Base-by-base conservation (phyloP, 2,113 vertebrate species). In the Oxyruncus cristatus region DNA sequence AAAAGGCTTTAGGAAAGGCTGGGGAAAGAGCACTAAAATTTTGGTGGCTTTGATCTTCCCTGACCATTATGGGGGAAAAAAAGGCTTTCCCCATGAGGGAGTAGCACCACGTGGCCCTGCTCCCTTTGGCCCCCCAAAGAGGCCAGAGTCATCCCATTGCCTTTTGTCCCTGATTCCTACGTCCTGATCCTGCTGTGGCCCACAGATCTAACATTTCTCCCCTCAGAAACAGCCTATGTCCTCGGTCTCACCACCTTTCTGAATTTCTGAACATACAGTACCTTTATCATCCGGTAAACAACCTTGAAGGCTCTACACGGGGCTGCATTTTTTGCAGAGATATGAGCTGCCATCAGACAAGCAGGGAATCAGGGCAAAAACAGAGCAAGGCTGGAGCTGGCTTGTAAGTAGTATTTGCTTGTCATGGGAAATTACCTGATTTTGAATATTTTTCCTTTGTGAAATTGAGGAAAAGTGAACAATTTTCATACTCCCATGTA, bases 381-480 rank as follows among this genome's bases (percentile, higher is more conserved):
- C 11, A 94, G 44, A 78, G 49, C 23, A 76, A n/a, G 23, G 17
- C 15, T 81, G 42, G 23, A 80, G 68, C 33, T 87, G 37, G 32
- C 50, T 77, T 84, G 47, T 59, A 55, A 63, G 18, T 6, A 82
- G 5, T n/a, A 8, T 44, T 85, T 67, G 17, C 14, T 63, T 95
- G 95, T 49, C 14, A 14, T 33, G 49, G 52, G 66, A 85, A 85
- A 81, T 55, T 72, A 50, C 15, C 37, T 71, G 32, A 44, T 53
- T 33, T 27, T 50, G 6, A 95, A 33, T 37, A 58, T 42, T 59
- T 70, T 87, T 89, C 33, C 24, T 88, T 61, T 55, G 47, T 63
- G 42, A 94, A 85, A 94, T 9, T 21, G 81, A 93, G 47, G 35
- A 91, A 89, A 77, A 86, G 14, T 18, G 79, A 96, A 89, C 62